Base-by-base conservation (phyloP, 2,113 vertebrate genomes). In the Plestiodon gilberti region DNA sequence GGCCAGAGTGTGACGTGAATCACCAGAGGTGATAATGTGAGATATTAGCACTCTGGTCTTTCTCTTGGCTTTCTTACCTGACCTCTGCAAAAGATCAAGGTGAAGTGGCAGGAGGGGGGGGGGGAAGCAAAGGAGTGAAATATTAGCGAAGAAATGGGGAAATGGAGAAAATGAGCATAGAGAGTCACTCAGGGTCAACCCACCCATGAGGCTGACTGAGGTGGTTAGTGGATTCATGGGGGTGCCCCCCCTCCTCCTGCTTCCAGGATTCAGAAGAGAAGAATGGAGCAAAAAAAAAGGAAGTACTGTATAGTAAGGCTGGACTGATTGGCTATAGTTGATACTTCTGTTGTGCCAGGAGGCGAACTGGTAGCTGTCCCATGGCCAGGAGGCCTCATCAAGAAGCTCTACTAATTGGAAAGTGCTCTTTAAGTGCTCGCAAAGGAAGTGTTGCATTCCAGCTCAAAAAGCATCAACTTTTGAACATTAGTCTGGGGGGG, bases 1-100 rank as follows among this genome's bases (percentile, higher is more conserved):
- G 13, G 52, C 17, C 33, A 2, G 84, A 62, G 0, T 11, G 85
- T 62, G 84, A 30, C 69, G 48, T 3, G 78, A 87, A 20, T 69
- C 85, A 80, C 67, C 62, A 4, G 9, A 90, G 85, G 87, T 86
- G 88, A 57, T 75, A 77, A 87, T 87, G 89, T 74, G 83, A 71
- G 1, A 55, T 84, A 74, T 88, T 55, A 69, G 57, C 62, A 43
- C 73, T 78, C 0, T 0, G 10, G 18, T 33, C 22, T 75, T 79
- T 69, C 33, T n/a, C 64, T 3, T 0, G 13, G 62, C 20, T 52
- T 18, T 71, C 52, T 28, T 2, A 14, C 1, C 3, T 2, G 17
- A 1, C 28, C 81, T 64, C 52, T 15, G 48, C 78, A 48, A 69
- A 86, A 84, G 83, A n/a, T 55, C 15, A 79, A 91, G 73, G 64